Percentiles rank a stretch among this genome's conserved stretches.
Evolutionary conservation across 2,797 vertebrate genomes (phyloP).

Genomic region (Sternotherus odoratus): DNA sequence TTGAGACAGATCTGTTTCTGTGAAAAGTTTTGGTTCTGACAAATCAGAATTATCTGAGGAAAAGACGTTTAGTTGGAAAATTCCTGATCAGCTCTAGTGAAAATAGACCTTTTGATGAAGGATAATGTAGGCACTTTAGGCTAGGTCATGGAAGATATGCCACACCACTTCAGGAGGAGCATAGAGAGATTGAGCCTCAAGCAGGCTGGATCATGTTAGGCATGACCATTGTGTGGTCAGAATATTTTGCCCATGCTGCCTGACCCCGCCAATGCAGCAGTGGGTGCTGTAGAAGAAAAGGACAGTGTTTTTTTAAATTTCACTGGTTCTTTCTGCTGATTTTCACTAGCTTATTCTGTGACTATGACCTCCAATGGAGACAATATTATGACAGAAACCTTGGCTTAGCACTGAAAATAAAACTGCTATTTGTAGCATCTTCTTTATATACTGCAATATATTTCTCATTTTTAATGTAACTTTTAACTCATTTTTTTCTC

Average conservation of each 20-base stretch:
- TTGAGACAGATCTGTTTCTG: neutral
- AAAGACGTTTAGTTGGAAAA: neutral
- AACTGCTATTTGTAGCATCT: neutral
- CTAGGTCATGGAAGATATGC: neutral
- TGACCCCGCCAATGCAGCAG: neutral
- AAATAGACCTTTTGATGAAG: neutral
- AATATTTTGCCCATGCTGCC: neutral
- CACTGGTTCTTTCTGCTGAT: neutral
- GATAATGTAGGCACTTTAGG: neutral
- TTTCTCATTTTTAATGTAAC: neutral
- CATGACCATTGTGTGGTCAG: fast-evolving
- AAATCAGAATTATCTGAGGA: neutral
- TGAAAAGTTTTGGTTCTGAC: neutral
- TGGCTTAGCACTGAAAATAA: neutral
- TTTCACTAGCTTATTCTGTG: neutral
- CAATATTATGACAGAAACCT: neutral
- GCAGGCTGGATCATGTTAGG: neutral
- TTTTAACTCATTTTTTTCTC: neutral
- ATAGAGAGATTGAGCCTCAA: neutral
- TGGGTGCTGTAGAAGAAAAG: neutral
- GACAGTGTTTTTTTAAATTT: neutral
- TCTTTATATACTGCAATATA: neutral
- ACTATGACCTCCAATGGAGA: neutral
- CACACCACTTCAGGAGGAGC: neutral
- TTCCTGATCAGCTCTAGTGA: neutral